A percentile compares a stretch with the other conserved stretches of the same genome.
These are phyloP conservation scores for Schizaphis graminum DNA, from an alignment of 2,888 invertebrate genomes.

Conservation along the genomic window DNA sequence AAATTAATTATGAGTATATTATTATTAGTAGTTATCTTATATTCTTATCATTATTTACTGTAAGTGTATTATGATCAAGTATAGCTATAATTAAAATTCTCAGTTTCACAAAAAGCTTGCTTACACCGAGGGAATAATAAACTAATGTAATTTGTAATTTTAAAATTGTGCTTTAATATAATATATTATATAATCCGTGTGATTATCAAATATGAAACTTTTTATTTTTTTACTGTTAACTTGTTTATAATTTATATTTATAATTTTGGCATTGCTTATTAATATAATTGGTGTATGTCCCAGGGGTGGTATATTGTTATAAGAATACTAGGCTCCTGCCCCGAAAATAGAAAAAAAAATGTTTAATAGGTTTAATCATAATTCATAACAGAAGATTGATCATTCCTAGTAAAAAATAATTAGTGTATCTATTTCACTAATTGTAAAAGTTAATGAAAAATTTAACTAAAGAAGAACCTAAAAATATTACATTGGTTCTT, in stretches of 20 bases:
- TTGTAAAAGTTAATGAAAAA: too few species aligned
- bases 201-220: not conserved
- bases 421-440: too few species aligned
- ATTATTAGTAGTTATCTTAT: not conserved
- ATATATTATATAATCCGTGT: not conserved
- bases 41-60: not conserved
- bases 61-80: not conserved
- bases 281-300: not conserved
- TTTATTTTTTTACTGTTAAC: not conserved
- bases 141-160: not conserved
- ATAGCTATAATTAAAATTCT: not conserved
- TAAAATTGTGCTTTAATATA: not conserved
- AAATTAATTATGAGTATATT: not conserved
- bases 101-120: not conserved
- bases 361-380: too few species aligned
- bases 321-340: too few species aligned
- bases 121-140: not conserved
- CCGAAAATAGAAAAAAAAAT: too few species aligned
- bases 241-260: not conserved
- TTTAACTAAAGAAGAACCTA: too few species aligned
- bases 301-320: too few species aligned
- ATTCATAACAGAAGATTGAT: too few species aligned
- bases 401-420: too few species aligned
- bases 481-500: too few species aligned
- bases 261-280: not conserved